These are phyloP conservation scores for Diaprepes abbreviatus DNA, from an alignment of 2,888 invertebrate species.

Conservation along the genomic window DNA sequence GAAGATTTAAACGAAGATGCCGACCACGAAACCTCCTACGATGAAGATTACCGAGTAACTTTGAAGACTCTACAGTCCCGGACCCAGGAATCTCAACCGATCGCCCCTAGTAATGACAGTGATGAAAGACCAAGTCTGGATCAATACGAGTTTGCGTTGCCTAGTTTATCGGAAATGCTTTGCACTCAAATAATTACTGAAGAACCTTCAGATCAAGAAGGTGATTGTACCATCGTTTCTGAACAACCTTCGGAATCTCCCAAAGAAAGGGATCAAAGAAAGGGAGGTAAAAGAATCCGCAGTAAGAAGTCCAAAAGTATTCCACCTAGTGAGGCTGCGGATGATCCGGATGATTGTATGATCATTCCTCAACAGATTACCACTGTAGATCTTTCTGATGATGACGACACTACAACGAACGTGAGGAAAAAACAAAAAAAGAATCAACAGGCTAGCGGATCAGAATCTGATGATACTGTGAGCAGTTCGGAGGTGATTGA, in stretches of 20 bases:
- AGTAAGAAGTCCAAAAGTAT: background rate
- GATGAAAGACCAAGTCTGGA: background rate
- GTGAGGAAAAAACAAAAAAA: background rate
- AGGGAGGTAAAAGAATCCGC: background rate
- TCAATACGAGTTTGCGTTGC: background rate
- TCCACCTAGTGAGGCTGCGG: background rate
- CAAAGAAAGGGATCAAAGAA: background rate
- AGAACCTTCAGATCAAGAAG: conserved; percentile 6
- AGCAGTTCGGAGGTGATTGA: background rate
- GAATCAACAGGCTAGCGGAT: background rate
- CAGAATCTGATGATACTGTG: background rate
- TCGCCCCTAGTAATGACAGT: background rate
- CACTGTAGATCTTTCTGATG: conserved; percentile 18
- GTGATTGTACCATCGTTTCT: conserved; percentile 8
- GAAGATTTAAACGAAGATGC: background rate
- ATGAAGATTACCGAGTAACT: conserved; percentile 10
- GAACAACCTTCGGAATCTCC: background rate
- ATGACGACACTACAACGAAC: background rate
- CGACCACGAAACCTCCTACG: background rate
- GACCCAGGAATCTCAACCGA: background rate
- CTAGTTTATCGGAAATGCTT: conserved; percentile 4
- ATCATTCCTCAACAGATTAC: background rate
- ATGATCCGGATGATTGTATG: conserved; percentile 8
- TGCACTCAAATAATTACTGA: background rate
- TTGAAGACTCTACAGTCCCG: background rate